Percentiles rank a stretch among this genome's conserved stretches.
Evolutionary conservation across 2,113 vertebrate genomes (phyloP).

Genomic region (Hypanus sabinus): DNA sequence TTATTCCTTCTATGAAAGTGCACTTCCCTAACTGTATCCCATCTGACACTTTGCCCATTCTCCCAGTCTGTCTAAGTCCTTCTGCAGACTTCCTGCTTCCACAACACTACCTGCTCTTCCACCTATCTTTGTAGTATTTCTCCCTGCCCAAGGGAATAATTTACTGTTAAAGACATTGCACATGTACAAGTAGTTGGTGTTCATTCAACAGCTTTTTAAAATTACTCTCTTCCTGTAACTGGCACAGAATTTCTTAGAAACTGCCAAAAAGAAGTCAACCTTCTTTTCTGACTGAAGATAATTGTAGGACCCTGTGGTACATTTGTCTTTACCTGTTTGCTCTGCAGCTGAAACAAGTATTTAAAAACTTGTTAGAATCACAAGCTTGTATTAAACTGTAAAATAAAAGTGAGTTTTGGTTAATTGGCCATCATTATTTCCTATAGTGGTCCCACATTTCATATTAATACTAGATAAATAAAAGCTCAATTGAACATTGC

Average conservation of each 20-base stretch:
- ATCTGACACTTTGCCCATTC: too few relatives aligned
- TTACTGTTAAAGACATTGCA: neutral
- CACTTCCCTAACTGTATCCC: too few relatives aligned
- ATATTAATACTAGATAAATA: neutral
- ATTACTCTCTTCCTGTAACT: constrained; percentile 1
- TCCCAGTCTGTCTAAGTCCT: too few relatives aligned
- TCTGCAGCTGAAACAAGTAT: neutral
- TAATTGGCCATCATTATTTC: neutral
- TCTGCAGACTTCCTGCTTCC: too few relatives aligned
- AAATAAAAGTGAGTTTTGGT: neutral
- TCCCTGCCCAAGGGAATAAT: neutral
- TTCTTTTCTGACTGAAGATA: neutral
- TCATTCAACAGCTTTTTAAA: constrained; percentile 7
- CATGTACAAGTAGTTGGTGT: neutral
- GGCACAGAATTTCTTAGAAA: neutral
- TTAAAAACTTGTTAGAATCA: too few relatives aligned
- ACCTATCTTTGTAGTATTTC: too few relatives aligned
- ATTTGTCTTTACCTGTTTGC: neutral
- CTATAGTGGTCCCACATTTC: neutral
- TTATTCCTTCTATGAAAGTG: too few relatives aligned
- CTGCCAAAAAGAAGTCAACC: neutral
- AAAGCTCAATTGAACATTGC: neutral
- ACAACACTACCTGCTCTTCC: too few relatives aligned
- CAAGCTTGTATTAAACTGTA: neutral
- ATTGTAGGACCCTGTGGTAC: neutral